Base-by-base conservation (phyloP, 2,888 invertebrate species). In the Phytoseiulus persimilis region DNA sequence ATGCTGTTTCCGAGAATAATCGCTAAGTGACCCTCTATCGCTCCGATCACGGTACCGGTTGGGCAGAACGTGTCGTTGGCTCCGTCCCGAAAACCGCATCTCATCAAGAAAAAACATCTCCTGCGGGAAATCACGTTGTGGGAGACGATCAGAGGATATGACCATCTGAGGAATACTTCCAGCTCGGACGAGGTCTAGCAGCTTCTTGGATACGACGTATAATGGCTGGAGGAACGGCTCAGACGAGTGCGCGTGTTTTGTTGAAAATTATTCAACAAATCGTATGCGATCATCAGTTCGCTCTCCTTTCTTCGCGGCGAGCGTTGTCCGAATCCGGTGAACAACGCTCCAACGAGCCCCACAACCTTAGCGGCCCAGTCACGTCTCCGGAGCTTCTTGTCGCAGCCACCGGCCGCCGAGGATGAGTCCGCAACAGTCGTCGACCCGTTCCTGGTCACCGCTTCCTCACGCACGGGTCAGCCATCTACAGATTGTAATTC, bases 401-500 rank as follows among this genome's bases (percentile, higher is more conserved):
- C 39, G 39, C 39, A 39, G 9, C 39, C 39, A 39, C 39, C 39
- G 9, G 5, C 39, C 1, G 65, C 18, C 28, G 65, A 14, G 65
- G 65, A 65, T 14, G 23, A 65, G 65, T 28, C 28, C 18, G 65
- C 14, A 65, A 65, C 28, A 65, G 65, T 28, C 65, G 1, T 23
- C 65, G 65, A 65, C 28, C 2, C 65, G 65, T 65, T 28, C 11
- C 39, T 2, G 28, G 65, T 65, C 65, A 23, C 28, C 65, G 65
- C 23, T 39, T 9, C 39, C 39, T 65, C 65, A 28, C 65, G 65
- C 65, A 2, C 65, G 18, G 18, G 65, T 23, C 65, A 23, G 18
- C 65, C 65, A 65, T 65, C 65, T 65, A 65, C 65, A 65, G 65
- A 65, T 65, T 65, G 65, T 65, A 65, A 65, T 65, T 65, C 65